These are phyloP conservation scores for Macrophya annulata DNA, from an alignment of 2,888 invertebrate species.

Conservation along the genomic window DNA sequence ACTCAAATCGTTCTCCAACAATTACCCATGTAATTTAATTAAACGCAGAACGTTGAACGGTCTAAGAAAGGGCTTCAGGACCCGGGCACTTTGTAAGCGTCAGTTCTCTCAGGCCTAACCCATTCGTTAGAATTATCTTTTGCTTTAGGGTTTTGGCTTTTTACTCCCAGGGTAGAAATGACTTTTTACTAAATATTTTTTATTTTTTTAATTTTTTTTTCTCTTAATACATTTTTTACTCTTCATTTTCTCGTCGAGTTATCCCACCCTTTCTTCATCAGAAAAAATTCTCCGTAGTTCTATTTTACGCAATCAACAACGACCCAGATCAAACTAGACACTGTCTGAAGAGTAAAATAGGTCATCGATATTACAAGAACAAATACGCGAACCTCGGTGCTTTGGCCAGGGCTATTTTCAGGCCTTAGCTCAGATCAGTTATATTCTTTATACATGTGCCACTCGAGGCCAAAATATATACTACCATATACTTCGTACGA, in stretches of 20 bases:
- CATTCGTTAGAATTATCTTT: conserved; percentile 53
- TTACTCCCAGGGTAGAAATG: not conserved
- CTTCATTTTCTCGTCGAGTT: not conserved
- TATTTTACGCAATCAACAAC: not conserved
- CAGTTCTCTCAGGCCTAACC: conserved; percentile 4
- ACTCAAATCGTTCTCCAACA: conserved; percentile 51
- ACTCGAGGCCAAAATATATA: not conserved
- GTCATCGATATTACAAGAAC: conserved; percentile 41
- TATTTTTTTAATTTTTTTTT: not conserved
- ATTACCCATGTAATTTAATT: conserved; percentile 54
- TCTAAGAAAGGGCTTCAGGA: conserved; percentile 13
- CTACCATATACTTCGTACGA: too few relatives aligned
- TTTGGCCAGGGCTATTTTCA: conserved; percentile 29
- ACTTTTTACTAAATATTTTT: not conserved
- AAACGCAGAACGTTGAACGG: conserved; percentile 26
- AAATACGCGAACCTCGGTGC: conserved; percentile 29
- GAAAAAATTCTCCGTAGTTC: not conserved
- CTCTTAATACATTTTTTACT: not conserved
- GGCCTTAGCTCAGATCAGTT: conserved; percentile 15
- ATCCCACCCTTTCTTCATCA: not conserved
- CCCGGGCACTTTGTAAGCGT: conserved; percentile 42
- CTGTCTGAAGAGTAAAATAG: conserved; percentile 20
- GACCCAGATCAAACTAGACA: not conserved
- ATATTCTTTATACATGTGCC: not conserved
- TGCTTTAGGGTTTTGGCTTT: not conserved